Percentiles rank a stretch among this genome's conserved stretches.
Conservation (phyloP, 1,140 invertebrate species). For the Zaprionus kolodkinae region DNA sequence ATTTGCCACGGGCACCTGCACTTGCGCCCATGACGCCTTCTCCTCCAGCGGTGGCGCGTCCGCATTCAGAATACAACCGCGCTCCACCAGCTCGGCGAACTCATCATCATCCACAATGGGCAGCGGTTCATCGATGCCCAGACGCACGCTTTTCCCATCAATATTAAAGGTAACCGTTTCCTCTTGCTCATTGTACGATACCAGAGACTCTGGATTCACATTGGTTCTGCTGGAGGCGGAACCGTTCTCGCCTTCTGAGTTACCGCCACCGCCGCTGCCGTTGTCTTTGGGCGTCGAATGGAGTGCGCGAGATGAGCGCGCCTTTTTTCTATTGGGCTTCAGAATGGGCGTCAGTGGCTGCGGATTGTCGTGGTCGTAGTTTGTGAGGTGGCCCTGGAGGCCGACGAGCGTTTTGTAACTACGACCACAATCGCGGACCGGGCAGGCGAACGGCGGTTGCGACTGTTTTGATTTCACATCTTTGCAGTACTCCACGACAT, state of each 20-base stretch:
- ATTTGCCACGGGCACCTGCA: constrained; percentile 92
- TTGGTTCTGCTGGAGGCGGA: constrained; percentile 29
- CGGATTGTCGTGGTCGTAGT: constrained; percentile 92
- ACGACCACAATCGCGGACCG: constrained; percentile 92
- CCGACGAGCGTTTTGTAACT: constrained; percentile 94
- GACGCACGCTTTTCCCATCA: constrained; percentile 88
- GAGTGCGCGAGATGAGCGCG: constrained; percentile 79
- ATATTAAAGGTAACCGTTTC: constrained; percentile 94
- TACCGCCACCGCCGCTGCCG: constrained; percentile 41
- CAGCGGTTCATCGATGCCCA: constrained; percentile 87
- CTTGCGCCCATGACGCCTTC: constrained; percentile 85
- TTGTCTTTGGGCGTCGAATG: constrained; percentile 74
- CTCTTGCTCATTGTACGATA: constrained; percentile 85
- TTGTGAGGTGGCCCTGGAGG: constrained; percentile 93
- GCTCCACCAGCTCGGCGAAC: constrained; percentile 85
- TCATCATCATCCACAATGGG: constrained; percentile 88
- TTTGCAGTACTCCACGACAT: constrained; percentile 92
- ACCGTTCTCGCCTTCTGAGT: constrained; percentile 69
- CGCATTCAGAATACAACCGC: constrained; percentile 84
- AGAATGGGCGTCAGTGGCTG: constrained; percentile 85
- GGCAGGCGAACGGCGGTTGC: constrained; percentile 92
- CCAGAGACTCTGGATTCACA: constrained; percentile 84
- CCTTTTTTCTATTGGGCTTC: constrained; percentile 85
- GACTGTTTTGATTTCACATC: constrained; percentile 91
- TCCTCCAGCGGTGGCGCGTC: constrained; percentile 86